Evolutionary conservation across 2,797 vertebrate genomes (phyloP).

Genomic region (Onychomys arenicola): DNA sequence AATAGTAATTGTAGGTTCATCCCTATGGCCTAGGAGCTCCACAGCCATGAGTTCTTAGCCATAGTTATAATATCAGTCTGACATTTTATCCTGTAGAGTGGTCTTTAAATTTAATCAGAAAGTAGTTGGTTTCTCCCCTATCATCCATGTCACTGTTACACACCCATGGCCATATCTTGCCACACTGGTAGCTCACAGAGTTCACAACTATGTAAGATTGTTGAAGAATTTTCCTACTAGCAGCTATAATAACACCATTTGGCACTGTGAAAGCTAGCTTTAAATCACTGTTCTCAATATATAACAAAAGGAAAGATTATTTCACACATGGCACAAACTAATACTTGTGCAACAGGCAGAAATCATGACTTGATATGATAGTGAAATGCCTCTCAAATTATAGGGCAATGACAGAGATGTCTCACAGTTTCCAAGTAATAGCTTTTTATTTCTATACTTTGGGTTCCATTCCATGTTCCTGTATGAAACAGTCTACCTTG

Average conservation of each 20-base stretch:
- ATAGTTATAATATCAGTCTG: background rate
- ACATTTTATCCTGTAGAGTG: background rate
- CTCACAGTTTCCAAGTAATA: background rate
- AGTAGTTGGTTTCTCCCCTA: background rate
- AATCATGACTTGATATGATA: background rate
- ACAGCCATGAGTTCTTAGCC: background rate
- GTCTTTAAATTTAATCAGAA: background rate
- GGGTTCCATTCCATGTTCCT: accelerated
- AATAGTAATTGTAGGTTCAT: background rate
- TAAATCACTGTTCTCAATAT: background rate
- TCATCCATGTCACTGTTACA: background rate
- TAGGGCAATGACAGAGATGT: background rate
- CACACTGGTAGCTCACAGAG: background rate
- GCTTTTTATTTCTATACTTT: background rate
- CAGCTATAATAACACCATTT: background rate
- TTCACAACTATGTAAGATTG: background rate
- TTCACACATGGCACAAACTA: background rate
- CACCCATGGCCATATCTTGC: background rate
- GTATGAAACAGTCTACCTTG: background rate
- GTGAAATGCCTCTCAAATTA: background rate
- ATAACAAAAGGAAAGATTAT: background rate
- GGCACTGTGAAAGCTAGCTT: background rate
- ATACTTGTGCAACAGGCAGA: background rate
- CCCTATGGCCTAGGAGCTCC: background rate
- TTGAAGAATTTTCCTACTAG: too few relatives aligned